A percentile compares a stretch with the other conserved stretches of the same genome.
Conservation (phyloP, 2,797 vertebrate species). For the Gallinago solitaria region DNA sequence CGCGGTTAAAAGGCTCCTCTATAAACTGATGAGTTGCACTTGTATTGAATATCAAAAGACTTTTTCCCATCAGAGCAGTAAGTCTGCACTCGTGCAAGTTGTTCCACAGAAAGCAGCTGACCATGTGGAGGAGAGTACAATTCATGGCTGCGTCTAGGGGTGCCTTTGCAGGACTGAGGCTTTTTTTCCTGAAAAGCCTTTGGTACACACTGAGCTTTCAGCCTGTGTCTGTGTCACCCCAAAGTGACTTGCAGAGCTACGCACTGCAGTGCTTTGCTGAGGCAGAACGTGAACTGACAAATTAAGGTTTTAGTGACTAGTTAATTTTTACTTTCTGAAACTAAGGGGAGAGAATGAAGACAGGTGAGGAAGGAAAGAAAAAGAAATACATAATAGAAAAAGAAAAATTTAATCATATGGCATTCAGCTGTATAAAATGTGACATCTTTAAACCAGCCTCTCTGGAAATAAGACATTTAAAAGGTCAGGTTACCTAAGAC, state of each 20-base stretch:
- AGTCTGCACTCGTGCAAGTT: background rate
- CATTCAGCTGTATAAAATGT: background rate
- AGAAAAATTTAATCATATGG: background rate
- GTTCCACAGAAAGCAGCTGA: background rate
- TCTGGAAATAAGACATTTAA: slow-evolving; percentile 13
- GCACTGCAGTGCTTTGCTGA: background rate
- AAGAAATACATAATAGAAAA: background rate
- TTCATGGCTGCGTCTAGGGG: background rate
- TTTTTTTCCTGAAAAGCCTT: background rate
- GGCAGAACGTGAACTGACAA: background rate
- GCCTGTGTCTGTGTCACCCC: background rate
- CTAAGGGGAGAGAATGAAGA: background rate
- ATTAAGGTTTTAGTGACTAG: slow-evolving; percentile 3
- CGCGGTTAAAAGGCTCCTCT: background rate
- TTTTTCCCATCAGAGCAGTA: background rate
- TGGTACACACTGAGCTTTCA: background rate
- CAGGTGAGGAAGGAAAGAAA: background rate
- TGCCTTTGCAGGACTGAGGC: background rate
- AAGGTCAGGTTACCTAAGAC: background rate
- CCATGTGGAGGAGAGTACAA: background rate
- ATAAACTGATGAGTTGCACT: background rate
- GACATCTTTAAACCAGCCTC: background rate
- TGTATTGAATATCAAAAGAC: background rate
- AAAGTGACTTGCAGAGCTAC: background rate
- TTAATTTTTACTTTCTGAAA: slow-evolving; percentile 31